Base-by-base conservation (phyloP, 2,113 vertebrate genomes). In the Dipodomys ordii region DNA sequence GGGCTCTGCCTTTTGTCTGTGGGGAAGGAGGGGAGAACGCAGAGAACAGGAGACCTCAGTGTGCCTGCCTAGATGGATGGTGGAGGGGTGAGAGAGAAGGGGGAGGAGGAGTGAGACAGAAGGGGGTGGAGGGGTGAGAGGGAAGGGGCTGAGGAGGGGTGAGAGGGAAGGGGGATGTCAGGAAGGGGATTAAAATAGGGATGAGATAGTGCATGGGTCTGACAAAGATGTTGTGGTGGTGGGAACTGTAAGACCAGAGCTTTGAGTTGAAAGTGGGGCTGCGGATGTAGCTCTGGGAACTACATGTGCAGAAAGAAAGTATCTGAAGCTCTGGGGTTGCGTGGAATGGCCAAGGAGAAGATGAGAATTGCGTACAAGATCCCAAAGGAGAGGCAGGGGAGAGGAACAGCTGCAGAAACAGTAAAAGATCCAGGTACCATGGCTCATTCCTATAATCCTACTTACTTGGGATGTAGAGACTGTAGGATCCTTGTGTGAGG, bases 271-370 rank as follows among this genome's bases (percentile, higher is more conserved):
- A 60, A 67, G 19, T 0, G 16, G 39, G 65, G 35, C 57, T 39
- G 69, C 13, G 27, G 60, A 25, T 57, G 71, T 87, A 80, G 88
- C 30, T 28, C 67, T 32, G 73, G 90, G 73, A 79, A 44, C 68
- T 25, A 3, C 1, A 4, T 1, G 6, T 2, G 0, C 12, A 19
- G 60, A 79, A 62, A 73, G 78, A 28, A 2, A 68, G 35, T 19
- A 35, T 83, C 20, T 79, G 79, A 81, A 87, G 65, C 68, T 83
- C 87, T 57, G 74, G 49, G 57, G 20, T 71, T 2, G 0, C 46
- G 53, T 7, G 72, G 64, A 35, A 60, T 30, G 76, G 77, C 60
- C 84, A 46, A 82, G 88, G 44, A 73, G 77, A 62, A 93, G 71
- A 76, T 30, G 27, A 92, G 84, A 87, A 18, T 67, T 25, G 30